Conservation (phyloP, 2,888 invertebrate genomes). For the Aproaerema taeniolella region DNA sequence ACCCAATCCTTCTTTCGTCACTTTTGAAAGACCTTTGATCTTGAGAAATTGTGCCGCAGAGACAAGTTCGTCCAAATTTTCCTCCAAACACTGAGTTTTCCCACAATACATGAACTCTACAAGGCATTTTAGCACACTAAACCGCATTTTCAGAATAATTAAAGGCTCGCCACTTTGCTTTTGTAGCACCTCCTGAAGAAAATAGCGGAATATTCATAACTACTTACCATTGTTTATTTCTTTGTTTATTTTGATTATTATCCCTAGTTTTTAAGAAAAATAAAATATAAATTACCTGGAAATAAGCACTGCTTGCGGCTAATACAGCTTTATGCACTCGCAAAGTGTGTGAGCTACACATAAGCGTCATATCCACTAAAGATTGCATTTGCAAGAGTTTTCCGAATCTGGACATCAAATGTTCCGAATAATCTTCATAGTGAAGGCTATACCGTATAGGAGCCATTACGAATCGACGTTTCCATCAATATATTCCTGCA, state of each 20-base stretch:
- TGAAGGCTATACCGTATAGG: constrained; percentile 79
- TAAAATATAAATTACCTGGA: constrained; percentile 71
- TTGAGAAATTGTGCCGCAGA: constrained; percentile 84
- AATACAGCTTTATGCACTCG: constrained; percentile 85
- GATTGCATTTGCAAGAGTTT: constrained; percentile 84
- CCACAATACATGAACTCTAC: constrained; percentile 89
- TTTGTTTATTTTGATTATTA: not conserved
- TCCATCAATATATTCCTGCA: constrained; percentile 11
- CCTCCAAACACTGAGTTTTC: constrained; percentile 82
- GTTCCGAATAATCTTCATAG: constrained; percentile 83
- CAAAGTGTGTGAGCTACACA: constrained; percentile 85
- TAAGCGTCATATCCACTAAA: constrained; percentile 84
- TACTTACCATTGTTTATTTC: not conserved
- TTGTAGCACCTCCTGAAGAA: constrained; percentile 75
- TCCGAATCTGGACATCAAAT: constrained; percentile 82
- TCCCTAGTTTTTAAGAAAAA: not conserved
- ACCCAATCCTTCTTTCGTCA: constrained; percentile 73
- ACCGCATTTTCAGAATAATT: constrained; percentile 82
- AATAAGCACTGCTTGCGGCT: constrained; percentile 84
- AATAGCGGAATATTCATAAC: constrained; percentile 9
- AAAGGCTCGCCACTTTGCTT: constrained; percentile 77
- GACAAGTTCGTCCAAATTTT: constrained; percentile 81
- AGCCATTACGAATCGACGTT: constrained; percentile 45
- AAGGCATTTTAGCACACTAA: constrained; percentile 82
- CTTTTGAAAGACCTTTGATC: constrained; percentile 77